A percentile compares a stretch with the other conserved stretches of the same genome.
Conservation (phyloP, 2,888 invertebrate species). For the Cheilosia vernalis region DNA sequence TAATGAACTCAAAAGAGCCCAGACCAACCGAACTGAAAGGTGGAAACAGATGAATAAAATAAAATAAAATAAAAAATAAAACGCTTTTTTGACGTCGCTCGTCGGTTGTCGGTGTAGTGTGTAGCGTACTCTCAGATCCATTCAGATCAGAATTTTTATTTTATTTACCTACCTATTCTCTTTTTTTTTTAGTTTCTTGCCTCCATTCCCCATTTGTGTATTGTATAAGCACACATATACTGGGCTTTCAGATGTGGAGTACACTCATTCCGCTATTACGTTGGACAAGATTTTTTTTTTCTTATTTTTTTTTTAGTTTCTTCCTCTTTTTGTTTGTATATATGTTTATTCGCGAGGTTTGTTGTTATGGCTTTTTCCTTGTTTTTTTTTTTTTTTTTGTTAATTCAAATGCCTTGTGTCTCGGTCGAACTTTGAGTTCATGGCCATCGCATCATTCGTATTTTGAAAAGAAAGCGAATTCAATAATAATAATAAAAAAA, state of each 20-base stretch:
- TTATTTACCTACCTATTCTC: constrained; percentile 50
- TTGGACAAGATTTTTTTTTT: constrained; percentile 37
- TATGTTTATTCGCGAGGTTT: constrained; percentile 67
- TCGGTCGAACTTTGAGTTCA: constrained; percentile 64
- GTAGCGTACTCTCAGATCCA: constrained; percentile 46
- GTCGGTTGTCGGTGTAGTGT: constrained; percentile 14
- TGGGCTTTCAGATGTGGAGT: constrained; percentile 30
- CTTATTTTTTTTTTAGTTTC: constrained; percentile 3
- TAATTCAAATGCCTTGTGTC: constrained; percentile 60
- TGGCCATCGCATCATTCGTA: constrained; percentile 67
- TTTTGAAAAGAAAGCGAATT: constrained; percentile 72
- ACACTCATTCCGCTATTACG: constrained; percentile 56
- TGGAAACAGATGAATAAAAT: constrained; percentile 18
- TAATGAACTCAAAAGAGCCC: constrained; percentile 66
- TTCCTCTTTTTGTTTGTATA: constrained; percentile 20
- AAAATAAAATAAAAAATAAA: constrained; percentile 9
- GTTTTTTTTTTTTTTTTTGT: constrained; percentile 34
- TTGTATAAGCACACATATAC: constrained; percentile 43
- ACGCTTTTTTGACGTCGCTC: constrained; percentile 21
- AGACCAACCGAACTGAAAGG: constrained; percentile 50
- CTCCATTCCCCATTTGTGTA: constrained; percentile 30
- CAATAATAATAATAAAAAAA: constrained; percentile 38
- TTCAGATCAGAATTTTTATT: constrained; percentile 63
- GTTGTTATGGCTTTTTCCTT: constrained; percentile 44
- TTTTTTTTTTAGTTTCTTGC: constrained; percentile 28